Evolutionary conservation across 1,140 invertebrate species (phyloP).

Genomic region (Tetraneura akinire): DNA sequence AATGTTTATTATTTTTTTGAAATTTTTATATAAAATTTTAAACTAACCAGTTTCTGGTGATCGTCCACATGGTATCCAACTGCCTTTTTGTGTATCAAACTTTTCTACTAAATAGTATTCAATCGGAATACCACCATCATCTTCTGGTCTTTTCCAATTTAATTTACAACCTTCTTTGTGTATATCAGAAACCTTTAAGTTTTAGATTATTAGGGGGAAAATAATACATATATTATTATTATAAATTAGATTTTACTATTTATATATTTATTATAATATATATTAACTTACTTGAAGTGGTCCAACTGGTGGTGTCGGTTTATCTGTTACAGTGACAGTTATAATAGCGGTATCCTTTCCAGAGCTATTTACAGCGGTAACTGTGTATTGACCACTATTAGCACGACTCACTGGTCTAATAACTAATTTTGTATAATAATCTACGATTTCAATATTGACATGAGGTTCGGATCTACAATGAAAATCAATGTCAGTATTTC

Average conservation of each 20-base stretch:
- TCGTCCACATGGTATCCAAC: constrained; percentile 88
- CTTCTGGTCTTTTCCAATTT: constrained; percentile 90
- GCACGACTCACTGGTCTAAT: constrained; percentile 77
- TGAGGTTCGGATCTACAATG: constrained; percentile 53
- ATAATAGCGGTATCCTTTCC: constrained; percentile 87
- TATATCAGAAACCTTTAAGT: constrained; percentile 77
- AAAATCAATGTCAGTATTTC: not conserved
- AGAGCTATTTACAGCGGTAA: constrained; percentile 80
- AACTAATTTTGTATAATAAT: constrained; percentile 85
- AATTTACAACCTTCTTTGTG: constrained; percentile 92
- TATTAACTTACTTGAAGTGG: constrained; percentile 67
- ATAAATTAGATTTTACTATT: not conserved
- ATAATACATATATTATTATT: not conserved
- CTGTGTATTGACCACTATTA: constrained; percentile 87
- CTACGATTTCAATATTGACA: constrained; percentile 72
- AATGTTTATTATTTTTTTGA: constrained; percentile 9
- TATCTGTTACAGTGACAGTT: constrained; percentile 89
- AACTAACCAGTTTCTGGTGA: constrained; percentile 73
- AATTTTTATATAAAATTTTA: not conserved
- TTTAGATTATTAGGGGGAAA: constrained; percentile 50
- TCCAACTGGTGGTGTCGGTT: constrained; percentile 82
- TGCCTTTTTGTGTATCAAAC: constrained; percentile 88
- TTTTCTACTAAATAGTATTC: constrained; percentile 95
- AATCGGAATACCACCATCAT: constrained; percentile 84
- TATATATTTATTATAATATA: not conserved